Evolutionary conservation across 2,888 invertebrate species (phyloP).

Genomic region (Stratiomys singularior): DNA sequence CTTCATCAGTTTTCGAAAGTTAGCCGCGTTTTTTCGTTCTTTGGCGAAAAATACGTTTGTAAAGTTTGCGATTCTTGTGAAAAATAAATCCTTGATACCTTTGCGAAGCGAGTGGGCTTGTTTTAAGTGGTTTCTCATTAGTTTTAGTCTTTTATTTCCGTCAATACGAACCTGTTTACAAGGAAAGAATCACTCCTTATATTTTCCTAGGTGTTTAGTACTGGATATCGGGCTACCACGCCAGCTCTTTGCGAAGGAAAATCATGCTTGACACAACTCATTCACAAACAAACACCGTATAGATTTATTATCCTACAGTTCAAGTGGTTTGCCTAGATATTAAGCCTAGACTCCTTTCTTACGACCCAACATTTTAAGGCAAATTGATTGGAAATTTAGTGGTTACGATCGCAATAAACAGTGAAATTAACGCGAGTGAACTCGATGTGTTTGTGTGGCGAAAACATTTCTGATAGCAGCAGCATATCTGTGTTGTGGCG

Average conservation of each 20-base stretch:
- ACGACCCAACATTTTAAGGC: background rate
- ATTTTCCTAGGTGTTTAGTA: background rate
- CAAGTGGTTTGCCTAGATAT: too few relatives aligned
- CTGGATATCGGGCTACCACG: background rate
- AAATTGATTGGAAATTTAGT: background rate
- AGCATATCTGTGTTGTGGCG: constrained; percentile 32
- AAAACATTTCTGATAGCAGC: background rate
- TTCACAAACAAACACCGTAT: background rate
- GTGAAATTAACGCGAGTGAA: constrained; percentile 23
- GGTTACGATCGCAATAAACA: background rate
- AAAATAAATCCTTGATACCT: background rate
- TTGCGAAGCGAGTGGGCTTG: background rate
- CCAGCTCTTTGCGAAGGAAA: background rate
- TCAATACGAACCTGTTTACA: background rate
- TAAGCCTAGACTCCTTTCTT: too few relatives aligned
- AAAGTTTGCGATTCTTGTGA: background rate
- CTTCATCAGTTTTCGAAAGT: constrained; percentile 51
- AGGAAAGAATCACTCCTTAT: background rate
- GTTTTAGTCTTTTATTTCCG: background rate
- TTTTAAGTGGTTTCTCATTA: background rate
- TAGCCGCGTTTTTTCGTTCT: constrained; percentile 50
- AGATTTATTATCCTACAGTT: too few relatives aligned
- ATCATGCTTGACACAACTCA: background rate
- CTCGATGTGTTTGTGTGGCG: constrained; percentile 42
- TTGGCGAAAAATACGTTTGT: constrained; percentile 12